Percentiles rank a stretch among this genome's conserved stretches.
Conservation (phyloP, 2,797 vertebrate genomes). For the Sebastes jordani region DNA sequence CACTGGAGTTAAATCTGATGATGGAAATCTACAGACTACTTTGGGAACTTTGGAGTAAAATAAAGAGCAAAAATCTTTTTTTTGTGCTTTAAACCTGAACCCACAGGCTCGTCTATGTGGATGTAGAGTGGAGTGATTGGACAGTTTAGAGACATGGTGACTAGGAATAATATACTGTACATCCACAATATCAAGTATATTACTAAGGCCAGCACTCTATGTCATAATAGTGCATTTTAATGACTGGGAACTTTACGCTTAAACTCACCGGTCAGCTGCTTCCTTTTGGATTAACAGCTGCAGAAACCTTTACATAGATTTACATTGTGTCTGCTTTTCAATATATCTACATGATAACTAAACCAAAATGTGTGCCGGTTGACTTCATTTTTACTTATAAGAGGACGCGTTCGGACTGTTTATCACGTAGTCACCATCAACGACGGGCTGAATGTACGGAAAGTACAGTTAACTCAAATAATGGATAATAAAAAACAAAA, state of each 20-base stretch:
- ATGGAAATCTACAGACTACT: constrained; percentile 18
- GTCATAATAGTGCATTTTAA: constrained; percentile 37
- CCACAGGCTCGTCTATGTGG: neutral
- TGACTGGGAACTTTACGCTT: neutral
- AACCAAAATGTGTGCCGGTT: constrained; percentile 3
- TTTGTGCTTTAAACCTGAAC: constrained; percentile 64
- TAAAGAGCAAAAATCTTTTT: constrained; percentile 32
- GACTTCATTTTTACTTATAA: neutral
- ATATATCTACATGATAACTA: neutral
- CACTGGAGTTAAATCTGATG: neutral
- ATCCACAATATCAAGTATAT: constrained; percentile 41
- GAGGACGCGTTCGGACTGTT: constrained; percentile 1
- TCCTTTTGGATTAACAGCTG: constrained; percentile 10
- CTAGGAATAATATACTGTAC: constrained; percentile 23
- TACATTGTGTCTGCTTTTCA: neutral
- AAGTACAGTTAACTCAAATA: constrained; percentile 4
- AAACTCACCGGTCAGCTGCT: constrained; percentile 5
- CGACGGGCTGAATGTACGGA: neutral
- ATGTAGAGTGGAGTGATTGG: constrained; percentile 12
- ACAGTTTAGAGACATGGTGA: constrained; percentile 19
- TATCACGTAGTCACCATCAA: constrained; percentile 5
- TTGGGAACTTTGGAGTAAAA: constrained; percentile 40
- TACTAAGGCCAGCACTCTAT: constrained; percentile 32
- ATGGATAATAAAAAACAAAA: constrained; percentile 13
- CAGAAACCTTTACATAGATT: constrained; percentile 9